Conservation (phyloP, 2,113 vertebrate species). For the Saguinus midas region DNA sequence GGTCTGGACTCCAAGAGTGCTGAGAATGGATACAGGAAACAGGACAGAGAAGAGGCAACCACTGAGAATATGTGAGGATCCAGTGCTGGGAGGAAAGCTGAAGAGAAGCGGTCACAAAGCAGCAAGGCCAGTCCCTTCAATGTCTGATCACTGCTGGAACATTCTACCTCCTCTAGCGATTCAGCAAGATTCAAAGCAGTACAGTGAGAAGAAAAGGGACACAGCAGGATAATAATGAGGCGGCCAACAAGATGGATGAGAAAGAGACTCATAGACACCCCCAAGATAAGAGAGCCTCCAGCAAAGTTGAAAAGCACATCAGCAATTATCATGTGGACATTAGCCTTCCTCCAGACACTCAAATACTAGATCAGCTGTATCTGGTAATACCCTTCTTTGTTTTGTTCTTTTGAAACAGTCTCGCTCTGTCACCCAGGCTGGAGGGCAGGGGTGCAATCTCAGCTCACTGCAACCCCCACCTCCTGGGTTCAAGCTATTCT, state of each 20-base stretch:
- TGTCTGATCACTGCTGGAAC: slow-evolving; percentile 90
- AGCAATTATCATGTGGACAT: slow-evolving; percentile 89
- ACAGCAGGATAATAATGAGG: slow-evolving; percentile 89
- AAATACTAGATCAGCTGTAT: not conserved
- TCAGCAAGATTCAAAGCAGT: slow-evolving; percentile 93
- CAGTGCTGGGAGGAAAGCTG: slow-evolving; percentile 89
- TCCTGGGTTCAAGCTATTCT: no score
- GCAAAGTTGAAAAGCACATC: slow-evolving; percentile 90
- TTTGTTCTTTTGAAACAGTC: no score
- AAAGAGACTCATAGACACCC: slow-evolving; percentile 91
- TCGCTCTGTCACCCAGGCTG: no score
- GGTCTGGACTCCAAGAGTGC: slow-evolving; percentile 90
- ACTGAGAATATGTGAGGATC: slow-evolving; percentile 90
- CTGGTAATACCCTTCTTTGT: not conserved
- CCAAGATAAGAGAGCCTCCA: slow-evolving; percentile 90
- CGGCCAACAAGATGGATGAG: slow-evolving; percentile 88
- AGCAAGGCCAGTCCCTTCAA: slow-evolving; percentile 93
- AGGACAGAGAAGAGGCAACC: slow-evolving; percentile 93
- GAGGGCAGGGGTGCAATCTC: no score
- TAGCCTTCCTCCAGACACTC: slow-evolving; percentile 83
- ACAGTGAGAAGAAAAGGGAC: slow-evolving; percentile 91
- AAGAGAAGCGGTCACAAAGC: slow-evolving; percentile 91
- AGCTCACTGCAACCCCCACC: no score
- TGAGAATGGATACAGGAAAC: slow-evolving; percentile 94
- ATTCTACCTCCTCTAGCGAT: slow-evolving; percentile 91